phyloP scores from a whole-genome alignment of 2,797 vertebrate species.

The Phylloscopus collybita region DNA sequence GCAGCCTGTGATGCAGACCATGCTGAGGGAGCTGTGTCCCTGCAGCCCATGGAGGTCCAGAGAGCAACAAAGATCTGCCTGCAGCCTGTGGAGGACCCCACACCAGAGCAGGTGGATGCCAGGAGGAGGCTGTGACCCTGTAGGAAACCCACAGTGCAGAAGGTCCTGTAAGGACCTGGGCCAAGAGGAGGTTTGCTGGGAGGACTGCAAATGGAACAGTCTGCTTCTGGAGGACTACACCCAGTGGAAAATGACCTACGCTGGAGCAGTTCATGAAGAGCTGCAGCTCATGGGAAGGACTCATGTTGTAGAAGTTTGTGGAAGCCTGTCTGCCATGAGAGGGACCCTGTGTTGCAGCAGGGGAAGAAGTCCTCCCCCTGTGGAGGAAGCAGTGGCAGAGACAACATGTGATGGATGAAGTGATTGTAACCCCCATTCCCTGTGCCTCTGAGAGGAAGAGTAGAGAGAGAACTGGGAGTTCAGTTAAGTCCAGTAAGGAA shows the following conservation, averaged over 20 bases:
- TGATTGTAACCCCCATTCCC: neutral
- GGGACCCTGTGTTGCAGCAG: neutral
- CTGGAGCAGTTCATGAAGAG: neutral
- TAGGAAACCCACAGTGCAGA: neutral
- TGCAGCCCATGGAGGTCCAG: neutral
- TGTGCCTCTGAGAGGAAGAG: neutral
- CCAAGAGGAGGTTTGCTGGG: neutral
- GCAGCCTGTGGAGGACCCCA: neutral
- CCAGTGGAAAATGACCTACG: neutral
- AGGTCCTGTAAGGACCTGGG: neutral
- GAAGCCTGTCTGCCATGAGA: neutral
- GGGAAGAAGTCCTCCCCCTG: neutral
- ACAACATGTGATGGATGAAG: neutral
- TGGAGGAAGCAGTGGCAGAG: neutral
- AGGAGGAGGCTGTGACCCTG: neutral
- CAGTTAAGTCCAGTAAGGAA: neutral
- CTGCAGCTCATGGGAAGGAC: neutral
- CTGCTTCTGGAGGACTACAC: neutral
- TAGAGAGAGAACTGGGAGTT: neutral
- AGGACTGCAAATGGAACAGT: neutral
- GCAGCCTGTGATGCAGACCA: neutral
- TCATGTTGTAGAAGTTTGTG: neutral
- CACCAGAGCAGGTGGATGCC: fast-evolving
- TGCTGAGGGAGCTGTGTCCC: neutral
- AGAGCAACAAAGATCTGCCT: neutral